Evolutionary conservation across 92 coral and sea anemone species (phyloP), one percentile per base, ranked within the genome.

Genomic region (Blastomussa wellsi): DNA sequence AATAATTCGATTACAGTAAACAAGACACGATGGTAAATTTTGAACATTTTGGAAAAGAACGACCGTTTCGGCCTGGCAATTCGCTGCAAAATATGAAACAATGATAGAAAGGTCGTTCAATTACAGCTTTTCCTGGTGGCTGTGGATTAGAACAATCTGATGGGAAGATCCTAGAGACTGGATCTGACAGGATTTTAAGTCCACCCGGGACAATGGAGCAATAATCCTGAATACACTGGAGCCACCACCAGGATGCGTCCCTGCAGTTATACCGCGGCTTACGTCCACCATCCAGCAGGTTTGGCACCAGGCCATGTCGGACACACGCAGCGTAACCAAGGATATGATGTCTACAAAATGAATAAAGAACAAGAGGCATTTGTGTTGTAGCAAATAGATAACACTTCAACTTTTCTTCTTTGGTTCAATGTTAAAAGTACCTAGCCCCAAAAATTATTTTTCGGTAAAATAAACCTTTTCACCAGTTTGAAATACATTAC

Each of bases 191-290:
- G 38, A 97, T 94, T 28, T 88, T 86, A 52, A 88, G 83, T 35
- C 99, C 99, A 82, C 89, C 79, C 49, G 99, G 97, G 57, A 87
- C 99, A 83, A 95, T 94, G 7, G 88, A 79, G 80, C 98, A 97
- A 79, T 95, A 97, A 85, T 97, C 99, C 67, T 97, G 99, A 48
- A 97, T 93, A n/a, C 96, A 90, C 88, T 97, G 99, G 2, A 97
- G 91, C 99, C 99, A 97, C 99, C 99, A 97, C 99, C 99, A 97
- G 13, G 90, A 89, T 17, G 99, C 99, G 86, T 97, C 99, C 57
- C 99, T 95, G 78, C 99, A 97, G 85, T 97, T 97, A 90, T 91
- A 97, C 70, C 99, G 95, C 14, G 99, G 98, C 57, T 92, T 95
- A 47, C 87, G 92, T 20, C 99, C 99, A 55, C 99, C 92, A 78